phyloP scores from a whole-genome alignment of 2,113 vertebrate species.

The Phasianus colchicus region DNA sequence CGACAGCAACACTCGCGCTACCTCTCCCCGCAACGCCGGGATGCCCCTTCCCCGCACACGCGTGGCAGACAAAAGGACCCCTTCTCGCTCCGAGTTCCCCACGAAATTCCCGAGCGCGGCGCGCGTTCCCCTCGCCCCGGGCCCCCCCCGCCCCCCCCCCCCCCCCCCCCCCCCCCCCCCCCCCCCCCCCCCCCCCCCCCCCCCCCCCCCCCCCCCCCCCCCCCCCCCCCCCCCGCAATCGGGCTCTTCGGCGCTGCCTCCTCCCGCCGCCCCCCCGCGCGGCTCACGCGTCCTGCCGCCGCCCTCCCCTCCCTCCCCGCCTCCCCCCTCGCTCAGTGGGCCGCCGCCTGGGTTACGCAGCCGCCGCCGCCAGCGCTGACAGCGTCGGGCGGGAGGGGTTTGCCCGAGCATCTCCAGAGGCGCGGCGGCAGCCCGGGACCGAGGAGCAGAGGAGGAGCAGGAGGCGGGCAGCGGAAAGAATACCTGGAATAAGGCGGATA shows the following conservation, averaged over 20 bases:
- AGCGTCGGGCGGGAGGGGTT: constrained; percentile 20
- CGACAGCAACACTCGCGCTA: background rate
- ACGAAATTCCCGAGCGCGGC: too few relatives aligned
- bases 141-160: background rate
- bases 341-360: constrained; percentile 58
- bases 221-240: background rate
- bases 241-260: background rate
- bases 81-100: background rate
- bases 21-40: background rate
- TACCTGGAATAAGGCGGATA: too few relatives aligned
- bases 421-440: background rate
- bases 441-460: background rate
- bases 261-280: background rate
- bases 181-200: background rate
- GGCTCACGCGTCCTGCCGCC: background rate
- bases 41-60: background rate
- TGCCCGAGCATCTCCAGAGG: constrained; percentile 13
- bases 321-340: background rate
- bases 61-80: constrained; percentile 31
- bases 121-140: background rate
- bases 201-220: background rate
- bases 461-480: background rate
- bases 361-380: constrained; percentile 58
- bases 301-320: constrained; percentile 18
- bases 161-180: background rate